Evolutionary conservation across 1,140 invertebrate species (phyloP), one percentile per base, ranked within the genome.

Genomic region (Drosophila trapezifrons): DNA sequence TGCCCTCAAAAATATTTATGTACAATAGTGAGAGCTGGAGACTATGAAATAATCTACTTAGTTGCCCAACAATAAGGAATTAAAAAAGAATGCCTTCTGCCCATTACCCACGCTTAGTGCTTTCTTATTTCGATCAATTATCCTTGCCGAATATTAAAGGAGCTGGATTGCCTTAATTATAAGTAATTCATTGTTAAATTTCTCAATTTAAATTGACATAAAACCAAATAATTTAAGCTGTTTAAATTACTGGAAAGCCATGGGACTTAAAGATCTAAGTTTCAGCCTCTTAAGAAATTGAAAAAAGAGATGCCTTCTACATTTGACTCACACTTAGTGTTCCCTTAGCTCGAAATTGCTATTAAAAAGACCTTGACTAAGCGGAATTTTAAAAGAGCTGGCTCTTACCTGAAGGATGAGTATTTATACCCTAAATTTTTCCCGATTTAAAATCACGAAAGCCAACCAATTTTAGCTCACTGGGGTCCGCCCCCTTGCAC

Each of bases 401-500:
- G 12, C n/a, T 17, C 7, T 17, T 13, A 18, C 2, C 25, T 10
- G 2, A 20, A 35, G 3, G n/a, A n/a, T n/a, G n/a, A n/a, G n/a
- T n/a, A n/a, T n/a, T n/a, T n/a, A n/a, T 9, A 20, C 12, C 35
- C 2, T 15, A 4, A 4, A 35, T 15, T 18, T 15, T 52, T 13
- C 13, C 8, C 17, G 3, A 20, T 52, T 35, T 15, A 20, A 52
- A 20, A n/a, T n/a, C 29, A 3, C 18, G 15, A 10, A 18, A 37
- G 37, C 8, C 8, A 15, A 20, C 51, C 7, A 15, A 27, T 13
- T 18, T 37, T 6, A 38, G 32, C 49, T 22, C n/a, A 29, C 25
- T 15, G 15, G 42, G 60, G n/a, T 29, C 60, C 25, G 38, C 25
- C 37, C 55, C 12, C 10, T 27, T 49, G 64, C 27, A 64, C 59